phyloP scores from a whole-genome alignment of 2,888 invertebrate species.

The Standfussiana lucernea region DNA sequence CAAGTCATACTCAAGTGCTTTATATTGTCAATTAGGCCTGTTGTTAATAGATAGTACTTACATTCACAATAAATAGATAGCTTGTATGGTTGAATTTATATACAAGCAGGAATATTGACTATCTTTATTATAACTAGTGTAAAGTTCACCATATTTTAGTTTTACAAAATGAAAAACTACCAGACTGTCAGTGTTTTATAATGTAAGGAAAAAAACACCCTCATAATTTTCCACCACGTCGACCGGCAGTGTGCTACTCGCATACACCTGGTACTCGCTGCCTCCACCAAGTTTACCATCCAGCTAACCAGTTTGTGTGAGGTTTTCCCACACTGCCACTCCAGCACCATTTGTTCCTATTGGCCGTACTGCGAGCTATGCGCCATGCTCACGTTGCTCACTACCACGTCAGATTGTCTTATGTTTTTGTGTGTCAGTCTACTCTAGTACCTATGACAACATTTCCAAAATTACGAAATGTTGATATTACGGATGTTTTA shows the following conservation, averaged over 20 bases:
- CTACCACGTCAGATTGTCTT: no score
- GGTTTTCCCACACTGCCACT: no score
- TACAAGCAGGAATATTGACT: not conserved
- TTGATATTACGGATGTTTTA: no score
- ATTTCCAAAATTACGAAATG: no score
- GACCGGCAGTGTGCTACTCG: not conserved
- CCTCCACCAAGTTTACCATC: not conserved
- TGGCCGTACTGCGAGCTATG: not conserved
- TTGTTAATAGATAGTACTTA: constrained; percentile 17
- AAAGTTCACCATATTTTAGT: not conserved
- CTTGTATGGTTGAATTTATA: not conserved
- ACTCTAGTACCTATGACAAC: no score
- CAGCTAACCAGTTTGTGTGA: not conserved
- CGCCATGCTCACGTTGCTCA: not conserved
- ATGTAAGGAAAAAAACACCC: not conserved
- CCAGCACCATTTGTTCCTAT: not conserved
- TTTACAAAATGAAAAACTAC: not conserved
- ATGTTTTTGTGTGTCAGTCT: not conserved
- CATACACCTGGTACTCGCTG: not conserved
- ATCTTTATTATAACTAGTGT: not conserved
- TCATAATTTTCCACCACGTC: not conserved
- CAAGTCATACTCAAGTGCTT: constrained; percentile 4
- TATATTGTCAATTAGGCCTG: constrained; percentile 23
- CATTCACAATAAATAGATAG: not conserved
- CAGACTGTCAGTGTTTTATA: not conserved